Conservation (phyloP, 92 coral and sea anemone species). For the Parazoanthus swiftii region DNA sequence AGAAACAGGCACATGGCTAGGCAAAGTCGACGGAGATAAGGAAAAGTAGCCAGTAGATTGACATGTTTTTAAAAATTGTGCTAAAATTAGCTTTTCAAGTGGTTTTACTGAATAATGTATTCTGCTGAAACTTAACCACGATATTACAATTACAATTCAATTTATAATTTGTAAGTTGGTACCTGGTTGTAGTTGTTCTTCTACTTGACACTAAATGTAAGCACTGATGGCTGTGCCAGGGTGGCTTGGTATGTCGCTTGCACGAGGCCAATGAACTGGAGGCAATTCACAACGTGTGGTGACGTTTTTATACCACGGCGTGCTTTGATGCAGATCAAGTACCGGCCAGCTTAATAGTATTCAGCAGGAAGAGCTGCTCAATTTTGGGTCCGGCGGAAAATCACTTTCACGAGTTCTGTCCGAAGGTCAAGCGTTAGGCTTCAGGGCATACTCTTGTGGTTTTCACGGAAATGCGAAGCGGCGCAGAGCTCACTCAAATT, state of each 20-base stretch:
- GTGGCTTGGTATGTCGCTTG: too few relatives aligned
- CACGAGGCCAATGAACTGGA: too few relatives aligned
- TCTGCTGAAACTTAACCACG: too few relatives aligned
- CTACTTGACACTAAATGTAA: not conserved
- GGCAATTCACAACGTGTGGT: too few relatives aligned
- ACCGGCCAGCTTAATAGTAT: not conserved
- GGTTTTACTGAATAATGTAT: not conserved
- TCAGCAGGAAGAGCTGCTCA: not conserved
- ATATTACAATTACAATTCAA: too few relatives aligned
- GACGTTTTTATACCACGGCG: not conserved
- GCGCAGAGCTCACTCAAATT: too few relatives aligned
- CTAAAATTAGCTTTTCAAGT: not conserved
- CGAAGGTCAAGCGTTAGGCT: not conserved
- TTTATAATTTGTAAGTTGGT: not conserved
- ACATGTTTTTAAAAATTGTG: not conserved
- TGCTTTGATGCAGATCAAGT: not conserved
- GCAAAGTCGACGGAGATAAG: not conserved
- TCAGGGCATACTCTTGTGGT: not conserved
- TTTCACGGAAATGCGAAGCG: not conserved
- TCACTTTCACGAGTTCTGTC: not conserved
- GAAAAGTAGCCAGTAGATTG: not conserved
- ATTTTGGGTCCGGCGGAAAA: not conserved
- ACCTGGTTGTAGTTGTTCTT: not conserved
- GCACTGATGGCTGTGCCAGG: not conserved
- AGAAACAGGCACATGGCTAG: not conserved